These are phyloP conservation scores for Ditylenchus dipsaci DNA, from an alignment of 1,140 invertebrate species.

Conservation along the genomic window DNA sequence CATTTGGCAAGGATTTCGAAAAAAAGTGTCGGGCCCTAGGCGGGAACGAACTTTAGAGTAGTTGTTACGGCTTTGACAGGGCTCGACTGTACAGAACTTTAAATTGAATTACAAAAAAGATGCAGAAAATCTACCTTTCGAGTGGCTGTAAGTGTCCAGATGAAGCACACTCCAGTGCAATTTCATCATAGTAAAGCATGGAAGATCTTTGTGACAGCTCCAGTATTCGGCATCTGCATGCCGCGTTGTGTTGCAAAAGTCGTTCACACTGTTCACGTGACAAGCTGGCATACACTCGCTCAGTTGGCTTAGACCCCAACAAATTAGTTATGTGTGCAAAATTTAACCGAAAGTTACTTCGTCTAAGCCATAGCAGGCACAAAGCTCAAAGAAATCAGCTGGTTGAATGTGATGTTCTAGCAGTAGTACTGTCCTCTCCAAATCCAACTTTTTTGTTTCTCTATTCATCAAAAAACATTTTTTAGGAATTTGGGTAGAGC, in stretches of 20 bases:
- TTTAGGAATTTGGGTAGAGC: too few relatives aligned
- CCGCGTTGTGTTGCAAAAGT: not conserved
- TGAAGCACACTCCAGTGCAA: not conserved
- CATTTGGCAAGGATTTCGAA: too few relatives aligned
- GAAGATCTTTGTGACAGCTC: not conserved
- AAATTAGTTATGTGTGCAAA: not conserved
- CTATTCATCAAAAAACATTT: too few relatives aligned
- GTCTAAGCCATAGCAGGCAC: slow-evolving; percentile 11
- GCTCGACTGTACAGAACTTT: too few relatives aligned
- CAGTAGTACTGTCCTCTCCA: too few relatives aligned
- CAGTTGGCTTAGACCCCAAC: slow-evolving; percentile 3
- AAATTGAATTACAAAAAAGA: too few relatives aligned
- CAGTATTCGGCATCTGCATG: not conserved
- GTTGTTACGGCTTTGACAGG: too few relatives aligned
- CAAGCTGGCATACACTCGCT: slow-evolving; percentile 6
- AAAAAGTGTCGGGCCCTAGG: too few relatives aligned
- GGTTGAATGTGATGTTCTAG: not conserved
- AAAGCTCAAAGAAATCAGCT: slow-evolving; percentile 13
- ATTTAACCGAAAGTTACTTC: slow-evolving; percentile 10
- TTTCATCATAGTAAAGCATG: not conserved
- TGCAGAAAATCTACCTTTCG: not conserved
- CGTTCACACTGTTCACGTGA: not conserved
- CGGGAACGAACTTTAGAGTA: too few relatives aligned
- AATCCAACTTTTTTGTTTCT: too few relatives aligned
- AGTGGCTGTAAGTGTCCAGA: not conserved